phyloP scores from a whole-genome alignment of 2,113 vertebrate genomes.

The Actinemys pallida region DNA sequence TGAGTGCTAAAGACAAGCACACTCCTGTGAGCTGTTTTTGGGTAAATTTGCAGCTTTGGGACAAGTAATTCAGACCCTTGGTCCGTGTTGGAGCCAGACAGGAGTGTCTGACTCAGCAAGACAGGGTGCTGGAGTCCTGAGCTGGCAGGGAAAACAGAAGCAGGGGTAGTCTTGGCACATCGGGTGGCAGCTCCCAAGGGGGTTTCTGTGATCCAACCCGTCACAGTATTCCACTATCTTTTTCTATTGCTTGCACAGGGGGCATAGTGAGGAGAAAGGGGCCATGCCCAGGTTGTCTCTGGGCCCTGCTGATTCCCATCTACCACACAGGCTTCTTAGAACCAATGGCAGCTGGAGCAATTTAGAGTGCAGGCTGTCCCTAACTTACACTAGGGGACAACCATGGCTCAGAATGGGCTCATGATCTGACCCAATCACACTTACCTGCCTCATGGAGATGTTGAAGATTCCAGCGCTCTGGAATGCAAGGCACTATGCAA shows the following conservation, averaged over 20 bases:
- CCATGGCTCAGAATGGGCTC: not conserved
- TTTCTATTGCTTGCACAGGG: not conserved
- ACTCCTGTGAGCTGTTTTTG: too few species aligned
- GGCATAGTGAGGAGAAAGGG: not conserved
- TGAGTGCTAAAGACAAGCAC: too few species aligned
- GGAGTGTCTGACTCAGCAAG: too few species aligned
- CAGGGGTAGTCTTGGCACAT: too few species aligned
- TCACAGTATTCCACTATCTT: not conserved
- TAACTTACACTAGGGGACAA: not conserved
- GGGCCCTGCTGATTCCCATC: not conserved
- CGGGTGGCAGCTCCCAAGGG: too few species aligned
- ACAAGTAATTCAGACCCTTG: too few species aligned
- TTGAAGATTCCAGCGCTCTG: not conserved
- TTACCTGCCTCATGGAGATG: not conserved
- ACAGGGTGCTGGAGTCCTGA: too few species aligned
- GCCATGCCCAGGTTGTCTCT: not conserved
- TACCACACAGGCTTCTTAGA: not conserved
- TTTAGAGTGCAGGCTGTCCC: not conserved
- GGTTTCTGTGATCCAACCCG: too few species aligned
- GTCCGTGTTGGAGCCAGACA: too few species aligned
- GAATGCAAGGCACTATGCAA: not conserved
- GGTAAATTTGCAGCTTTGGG: too few species aligned
- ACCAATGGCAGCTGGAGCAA: not conserved
- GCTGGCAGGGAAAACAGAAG: too few species aligned
- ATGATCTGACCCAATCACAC: not conserved